Evolutionary conservation across 1,140 invertebrate species (phyloP), one percentile per base, ranked within the genome.

Genomic region (Hylaeus anthracinus): DNA sequence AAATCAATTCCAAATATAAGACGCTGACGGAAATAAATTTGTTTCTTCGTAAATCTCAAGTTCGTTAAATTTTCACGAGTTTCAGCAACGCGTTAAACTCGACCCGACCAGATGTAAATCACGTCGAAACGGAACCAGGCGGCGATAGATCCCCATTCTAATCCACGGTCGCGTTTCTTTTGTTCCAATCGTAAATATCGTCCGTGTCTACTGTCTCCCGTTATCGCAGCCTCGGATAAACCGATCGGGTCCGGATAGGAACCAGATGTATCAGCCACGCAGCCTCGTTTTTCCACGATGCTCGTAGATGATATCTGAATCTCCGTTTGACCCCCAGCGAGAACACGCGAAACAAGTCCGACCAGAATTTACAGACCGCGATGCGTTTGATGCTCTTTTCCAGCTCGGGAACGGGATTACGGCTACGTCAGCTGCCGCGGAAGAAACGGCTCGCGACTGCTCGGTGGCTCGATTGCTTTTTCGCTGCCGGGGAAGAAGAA

Each of bases 361-460:
- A 53, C 41, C 39, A 66, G 51, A 75, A 56, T 75, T 56, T 56
- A 75, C 8, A n/a, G 14, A 1, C 10, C 3, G 26, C 0, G 26
- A 45, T 45, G 45, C 63, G n/a, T 37, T 43, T 45, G 14, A 66
- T 9, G 14, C 12, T 26, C 10, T 26, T n/a, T 56, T 75, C 65
- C 73, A 66, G 26, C 26, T 3, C 41, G 48, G 61, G 12, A 74
- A 74, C 72, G 61, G 61, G 48, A 74, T 65, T 65, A 55, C 15
- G 12, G 37, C 26, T 6, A n/a, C 43, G 55, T 41, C 51, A 51
- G 10, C n/a, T 12, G 12, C 0, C 56, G 41, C n/a, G 41, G 2
- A 58, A 58, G 9, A 58, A 58, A 43, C 58, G 9, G 58, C 14
- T 60, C 60, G 14, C 43, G 6, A 73, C 43, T 63, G n/a, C 26